Base-by-base conservation (phyloP, 2,113 vertebrate species). In the Capra hircus region DNA sequence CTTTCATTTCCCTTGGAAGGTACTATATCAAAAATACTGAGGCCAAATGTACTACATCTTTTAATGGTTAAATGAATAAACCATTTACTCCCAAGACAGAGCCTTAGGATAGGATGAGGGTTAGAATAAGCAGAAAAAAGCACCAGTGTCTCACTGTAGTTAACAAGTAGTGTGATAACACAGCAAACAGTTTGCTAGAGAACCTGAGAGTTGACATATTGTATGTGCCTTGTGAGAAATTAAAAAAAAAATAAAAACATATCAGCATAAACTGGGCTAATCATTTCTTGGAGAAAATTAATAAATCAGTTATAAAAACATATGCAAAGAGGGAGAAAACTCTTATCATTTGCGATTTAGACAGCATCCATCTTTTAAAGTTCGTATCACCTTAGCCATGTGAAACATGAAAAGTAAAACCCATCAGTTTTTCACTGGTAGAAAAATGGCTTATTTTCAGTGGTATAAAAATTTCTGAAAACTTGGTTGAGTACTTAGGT, bases 1-100 rank as follows among this genome's bases (percentile, higher is more conserved):
- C 78, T 97, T 95, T 83, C 45, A 48, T 88, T 91, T 97, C 25
- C 53, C 48, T 30, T 45, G 53, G 53, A 90, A 95, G 95, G 71
- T 77, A 43, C 21, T 92, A 1, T 53, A 84, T 88, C 85, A 94
- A 95, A 93, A 96, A 86, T 85, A 96, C 55, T 10, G 81, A 90
- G 53, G 40, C 36, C 92, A 92, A 91, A 84, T n/a, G 88, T 40
- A 55, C 59, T 91, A 52, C 13, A 33, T 96, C 43, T 91, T n/a
- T 78, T 88, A 80, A 59, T 94, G 23, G 50, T 52, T 94, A 97
- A 96, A 77, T 27, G 55, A 91, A 10, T 90, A 92, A 96, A 74
- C 67, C 40, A 57, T 97, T 94, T 94, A 81, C 52, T 97, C 96
- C 62, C 21, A 91, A 94, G 71, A 88, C 77, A 90, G 48, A 96